Conservation (phyloP, 2,113 vertebrate species). For the Oreochromis niloticus region DNA sequence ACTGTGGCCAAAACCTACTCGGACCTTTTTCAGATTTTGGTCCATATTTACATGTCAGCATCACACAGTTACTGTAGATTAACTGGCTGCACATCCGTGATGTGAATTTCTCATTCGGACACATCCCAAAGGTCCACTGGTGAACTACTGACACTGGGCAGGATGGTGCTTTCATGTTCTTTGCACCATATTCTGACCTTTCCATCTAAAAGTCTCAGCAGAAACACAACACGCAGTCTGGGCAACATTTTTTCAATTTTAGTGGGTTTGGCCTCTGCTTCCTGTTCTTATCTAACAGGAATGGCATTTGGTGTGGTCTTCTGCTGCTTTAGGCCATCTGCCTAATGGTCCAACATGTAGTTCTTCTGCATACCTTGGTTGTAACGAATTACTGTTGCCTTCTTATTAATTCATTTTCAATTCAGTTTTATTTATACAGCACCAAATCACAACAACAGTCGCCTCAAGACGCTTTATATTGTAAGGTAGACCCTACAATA, state of each 20-base stretch:
- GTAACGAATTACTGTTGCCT: background rate
- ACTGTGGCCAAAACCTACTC: background rate
- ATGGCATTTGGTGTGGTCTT: background rate
- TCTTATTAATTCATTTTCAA: background rate
- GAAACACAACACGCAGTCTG: background rate
- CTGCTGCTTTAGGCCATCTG: background rate
- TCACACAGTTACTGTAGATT: background rate
- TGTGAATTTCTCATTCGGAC: background rate
- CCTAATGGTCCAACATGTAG: background rate
- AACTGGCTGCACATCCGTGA: background rate
- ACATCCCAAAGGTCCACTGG: background rate
- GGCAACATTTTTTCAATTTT: background rate
- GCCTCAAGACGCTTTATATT: background rate
- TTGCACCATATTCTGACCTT: background rate
- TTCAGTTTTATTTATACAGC: background rate
- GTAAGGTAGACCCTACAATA: background rate
- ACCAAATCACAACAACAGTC: background rate
- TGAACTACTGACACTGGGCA: background rate
- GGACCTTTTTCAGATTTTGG: background rate
- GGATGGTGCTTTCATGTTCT: background rate
- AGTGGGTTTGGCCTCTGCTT: background rate
- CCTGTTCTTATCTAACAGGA: background rate
- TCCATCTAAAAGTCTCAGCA: fast-evolving
- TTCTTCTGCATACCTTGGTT: background rate
- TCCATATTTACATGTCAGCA: background rate